These are phyloP conservation scores for Coelinius sp. DNA, from an alignment of 2,888 invertebrate genomes.

Conservation along the genomic window DNA sequence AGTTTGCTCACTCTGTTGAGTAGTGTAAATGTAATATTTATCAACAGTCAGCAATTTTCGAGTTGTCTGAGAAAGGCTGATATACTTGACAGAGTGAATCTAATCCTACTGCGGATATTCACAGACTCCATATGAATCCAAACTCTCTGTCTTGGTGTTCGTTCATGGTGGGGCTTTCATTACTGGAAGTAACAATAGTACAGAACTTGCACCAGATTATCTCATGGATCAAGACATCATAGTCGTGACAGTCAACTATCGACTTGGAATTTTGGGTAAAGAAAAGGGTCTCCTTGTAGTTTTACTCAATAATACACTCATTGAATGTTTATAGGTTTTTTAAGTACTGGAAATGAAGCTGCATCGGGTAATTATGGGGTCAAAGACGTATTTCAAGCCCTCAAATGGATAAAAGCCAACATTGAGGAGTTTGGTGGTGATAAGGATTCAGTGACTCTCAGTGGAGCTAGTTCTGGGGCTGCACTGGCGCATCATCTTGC, in stretches of 20 bases:
- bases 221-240: conserved; percentile 59
- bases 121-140: conserved; percentile 43
- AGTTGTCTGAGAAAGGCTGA: neutral
- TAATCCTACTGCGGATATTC: conserved; percentile 31
- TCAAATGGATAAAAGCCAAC: conserved; percentile 62
- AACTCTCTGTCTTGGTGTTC: conserved; percentile 59
- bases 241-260: conserved; percentile 63
- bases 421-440: conserved; percentile 61
- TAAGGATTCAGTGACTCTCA: conserved; percentile 56
- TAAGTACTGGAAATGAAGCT: conserved; percentile 57
- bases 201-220: conserved; percentile 55
- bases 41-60: neutral
- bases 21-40: conserved; percentile 17
- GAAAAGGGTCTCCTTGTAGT: no score
- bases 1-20: neutral
- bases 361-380: conserved; percentile 64
- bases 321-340: conserved; percentile 55
- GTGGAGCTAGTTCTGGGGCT: conserved; percentile 60
- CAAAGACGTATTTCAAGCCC: conserved; percentile 60
- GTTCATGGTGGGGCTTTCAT: conserved; percentile 58
- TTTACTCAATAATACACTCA: no score
- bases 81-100: neutral
- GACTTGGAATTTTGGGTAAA: conserved; percentile 62
- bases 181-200: conserved; percentile 55
- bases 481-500: conserved; percentile 54